These are phyloP conservation scores for Rhinichthys osculus DNA, from an alignment of 2,797 vertebrate genomes.

Conservation along the genomic window DNA sequence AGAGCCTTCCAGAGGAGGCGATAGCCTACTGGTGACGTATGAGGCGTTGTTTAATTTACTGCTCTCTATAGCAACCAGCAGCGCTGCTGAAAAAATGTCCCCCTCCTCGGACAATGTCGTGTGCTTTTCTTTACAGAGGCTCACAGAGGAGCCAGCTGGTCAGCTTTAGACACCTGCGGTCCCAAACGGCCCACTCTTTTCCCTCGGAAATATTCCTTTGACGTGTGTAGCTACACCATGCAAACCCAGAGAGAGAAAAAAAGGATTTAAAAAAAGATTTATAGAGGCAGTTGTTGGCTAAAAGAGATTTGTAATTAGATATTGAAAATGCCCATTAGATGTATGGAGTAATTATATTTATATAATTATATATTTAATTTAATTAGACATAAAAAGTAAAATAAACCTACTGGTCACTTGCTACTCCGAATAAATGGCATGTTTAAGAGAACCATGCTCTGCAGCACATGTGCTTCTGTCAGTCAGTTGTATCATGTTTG, in stretches of 20 bases:
- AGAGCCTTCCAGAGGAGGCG: conserved; percentile 80
- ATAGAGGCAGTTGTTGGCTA: not conserved
- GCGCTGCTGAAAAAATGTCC: conserved; percentile 90
- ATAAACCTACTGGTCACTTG: not conserved
- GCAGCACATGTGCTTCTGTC: not conserved
- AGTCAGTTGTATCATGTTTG: not conserved
- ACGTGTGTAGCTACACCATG: conserved; percentile 1
- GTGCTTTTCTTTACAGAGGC: conserved; percentile 71
- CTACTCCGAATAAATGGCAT: not conserved
- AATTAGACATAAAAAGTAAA: not conserved
- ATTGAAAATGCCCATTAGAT: not conserved
- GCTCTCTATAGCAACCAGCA: conserved; percentile 97
- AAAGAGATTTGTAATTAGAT: not conserved
- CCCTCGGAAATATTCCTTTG: conserved; percentile 23
- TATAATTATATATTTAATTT: not conserved
- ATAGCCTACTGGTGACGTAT: conserved; percentile 72
- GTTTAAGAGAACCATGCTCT: not conserved
- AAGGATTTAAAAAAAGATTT: not conserved
- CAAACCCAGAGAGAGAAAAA: not conserved
- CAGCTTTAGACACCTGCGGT: conserved; percentile 71
- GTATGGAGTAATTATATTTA: conserved; percentile 5
- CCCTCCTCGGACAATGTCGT: conserved; percentile 90
- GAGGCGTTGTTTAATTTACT: conserved; percentile 89
- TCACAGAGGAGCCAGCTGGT: conserved; percentile 77
- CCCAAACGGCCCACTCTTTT: conserved; percentile 64